Base-by-base conservation (phyloP, 2,797 vertebrate genomes). In the Limosa lapponica region DNA sequence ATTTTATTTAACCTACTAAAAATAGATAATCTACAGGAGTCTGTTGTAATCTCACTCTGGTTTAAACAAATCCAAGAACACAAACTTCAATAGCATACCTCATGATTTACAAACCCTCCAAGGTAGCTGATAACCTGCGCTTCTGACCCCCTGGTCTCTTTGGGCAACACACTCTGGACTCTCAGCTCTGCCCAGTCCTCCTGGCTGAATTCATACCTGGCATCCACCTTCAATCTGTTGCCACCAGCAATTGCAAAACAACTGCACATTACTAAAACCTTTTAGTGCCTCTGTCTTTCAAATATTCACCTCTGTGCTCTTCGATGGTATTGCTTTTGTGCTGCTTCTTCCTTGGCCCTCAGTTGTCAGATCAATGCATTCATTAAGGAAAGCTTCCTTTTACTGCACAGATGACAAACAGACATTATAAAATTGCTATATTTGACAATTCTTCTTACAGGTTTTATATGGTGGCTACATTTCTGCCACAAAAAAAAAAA, bases 71-170 rank as follows among this genome's bases (percentile, higher is more conserved):
- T 49, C 27, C 34, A 72, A 54, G 32, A 44, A 23, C 11, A 10
- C 36, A 75, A 39, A 69, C 6, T n/a, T 65, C 43, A 61, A 10
- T 1, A 54, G 46, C 7, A 3, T 43, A 4, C 8, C 36, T 69
- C 22, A 32, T 28, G 39, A 55, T 57, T 44, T 41, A 52, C n/a
- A 49, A 2, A 32, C 12, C 5, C 37, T 52, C 19, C 12, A 37
- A 48, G 13, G 20, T 39, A 23, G 30, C 19, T 0, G 1, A n/a
- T 17, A 51, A 46, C 15, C 3, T 46, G 41, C 0, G 0, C 11
- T 51, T 41, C 62, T 74, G 36, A 48, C 8, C 18, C 6, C 8
- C 13, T 1, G 2, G 8, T 54, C 10, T 39, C 36, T 54, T 48
- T 46, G 44, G 36, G 23, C 34, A 54, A 3, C 4, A 10, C 0